phyloP scores from a whole-genome alignment of 2,797 vertebrate genomes.

The Sarcoramphus papa region DNA sequence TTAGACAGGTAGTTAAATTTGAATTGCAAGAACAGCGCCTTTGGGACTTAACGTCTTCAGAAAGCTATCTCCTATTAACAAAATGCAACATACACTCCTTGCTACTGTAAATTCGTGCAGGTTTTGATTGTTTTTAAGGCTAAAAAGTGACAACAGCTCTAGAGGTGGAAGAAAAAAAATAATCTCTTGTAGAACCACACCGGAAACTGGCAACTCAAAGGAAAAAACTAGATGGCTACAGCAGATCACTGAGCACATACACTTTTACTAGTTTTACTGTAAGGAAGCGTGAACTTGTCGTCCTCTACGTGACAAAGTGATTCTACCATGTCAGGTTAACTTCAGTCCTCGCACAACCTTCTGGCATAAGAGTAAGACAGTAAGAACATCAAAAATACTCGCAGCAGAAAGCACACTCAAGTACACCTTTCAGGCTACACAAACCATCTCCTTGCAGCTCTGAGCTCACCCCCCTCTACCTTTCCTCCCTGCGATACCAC shows the following conservation, averaged over 20 bases:
- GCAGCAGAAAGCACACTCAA: neutral
- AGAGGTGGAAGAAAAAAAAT: neutral
- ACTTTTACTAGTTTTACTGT: neutral
- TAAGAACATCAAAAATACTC: neutral
- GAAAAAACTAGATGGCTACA: neutral
- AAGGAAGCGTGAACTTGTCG: neutral
- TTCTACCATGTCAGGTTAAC: neutral
- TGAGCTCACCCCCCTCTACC: fast-evolving
- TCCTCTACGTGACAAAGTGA: neutral
- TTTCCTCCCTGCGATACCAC: fast-evolving
- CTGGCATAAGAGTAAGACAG: neutral
- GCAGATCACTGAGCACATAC: neutral
- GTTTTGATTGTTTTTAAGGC: neutral
- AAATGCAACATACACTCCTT: neutral
- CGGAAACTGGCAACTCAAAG: neutral
- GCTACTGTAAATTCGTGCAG: neutral
- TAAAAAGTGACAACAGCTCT: neutral
- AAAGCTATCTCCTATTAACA: neutral
- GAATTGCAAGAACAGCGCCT: neutral
- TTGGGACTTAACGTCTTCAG: neutral
- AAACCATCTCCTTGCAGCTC: neutral
- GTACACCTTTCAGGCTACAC: too few species aligned
- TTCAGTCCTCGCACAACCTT: neutral
- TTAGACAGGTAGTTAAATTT: neutral
- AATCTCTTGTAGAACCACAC: neutral